Base-by-base conservation (phyloP, 2,113 vertebrate species). In the Crocuta crocuta region DNA sequence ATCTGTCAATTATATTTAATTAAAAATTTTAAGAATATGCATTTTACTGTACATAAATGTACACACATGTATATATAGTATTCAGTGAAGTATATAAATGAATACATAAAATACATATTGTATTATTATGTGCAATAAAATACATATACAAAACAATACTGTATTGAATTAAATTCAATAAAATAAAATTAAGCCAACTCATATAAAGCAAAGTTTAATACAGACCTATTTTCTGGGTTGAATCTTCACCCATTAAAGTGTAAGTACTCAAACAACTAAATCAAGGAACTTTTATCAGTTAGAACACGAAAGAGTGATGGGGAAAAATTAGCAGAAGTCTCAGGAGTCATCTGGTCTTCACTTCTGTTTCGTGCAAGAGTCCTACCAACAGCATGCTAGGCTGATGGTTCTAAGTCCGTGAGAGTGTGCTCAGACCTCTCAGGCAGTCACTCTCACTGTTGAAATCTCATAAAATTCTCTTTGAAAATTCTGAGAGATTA, bases 51-150 rank as follows among this genome's bases (percentile, higher is more conserved):
- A 39, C 58, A 92, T 35, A 58, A 43, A 78, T 86, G 70, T 0
- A 70, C 2, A 43, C 5, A 48, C 24, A 76, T 31, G 12, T 73
- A 50, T 24, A 93, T 55, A 13, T 58, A 58, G 11, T 39, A 45
- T 21, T 53, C 48, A 33, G 45, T 82, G 66, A 73, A n/a, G 8
- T 55, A 71, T 35, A 73, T 66, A 85, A 80, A 3, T 39, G 83
- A 79, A 85, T 24, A 88, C 5, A 73, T 58, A 88, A 93, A 95
- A 97, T 80, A 76, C 0, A 84, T 16, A 31, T 1, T 33, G 0
- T 53, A 82, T 58, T 90, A 97, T 73, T 96, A 88, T 5, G 55
- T 58, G 48, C 9, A 95, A 35, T 55, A 80, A 98, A 92, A 96
- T 73, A 33, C 15, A 95, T 50, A 97, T 6, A 73, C 79, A 83